Evolutionary conservation across 2,888 invertebrate species (phyloP).

Genomic region (Tryphoninae sp.): DNA sequence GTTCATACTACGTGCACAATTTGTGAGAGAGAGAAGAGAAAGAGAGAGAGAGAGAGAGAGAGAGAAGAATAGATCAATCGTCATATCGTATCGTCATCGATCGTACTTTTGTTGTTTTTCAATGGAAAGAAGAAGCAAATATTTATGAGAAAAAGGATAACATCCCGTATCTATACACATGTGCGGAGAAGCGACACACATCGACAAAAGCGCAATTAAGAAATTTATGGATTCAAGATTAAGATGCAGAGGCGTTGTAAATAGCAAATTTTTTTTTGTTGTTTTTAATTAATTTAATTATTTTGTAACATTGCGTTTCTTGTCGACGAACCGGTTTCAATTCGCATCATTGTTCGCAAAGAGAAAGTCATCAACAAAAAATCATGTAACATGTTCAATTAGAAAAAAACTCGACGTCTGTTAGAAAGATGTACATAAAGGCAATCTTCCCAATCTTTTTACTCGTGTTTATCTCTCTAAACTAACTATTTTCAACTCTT

Average conservation of each 20-base stretch:
- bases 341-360: constrained; percentile 6
- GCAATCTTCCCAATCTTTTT: constrained; percentile 52
- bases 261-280: constrained; percentile 37
- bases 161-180: background rate
- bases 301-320: background rate
- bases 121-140: background rate
- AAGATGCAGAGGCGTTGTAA: constrained; percentile 60
- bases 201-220: background rate
- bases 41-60: background rate
- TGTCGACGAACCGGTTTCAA: constrained; percentile 25
- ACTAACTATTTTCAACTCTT: constrained; percentile 56
- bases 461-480: constrained; percentile 9
- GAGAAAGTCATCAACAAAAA: background rate
- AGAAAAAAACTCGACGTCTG: constrained; percentile 9
- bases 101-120: constrained; percentile 37
- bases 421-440: constrained; percentile 58
- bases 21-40: constrained; percentile 19
- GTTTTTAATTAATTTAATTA: background rate
- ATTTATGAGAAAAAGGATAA: too few relatives aligned
- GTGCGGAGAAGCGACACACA: constrained; percentile 8
- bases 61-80: constrained; percentile 15
- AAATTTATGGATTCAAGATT: background rate
- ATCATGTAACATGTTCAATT: constrained; percentile 6
- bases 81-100: constrained; percentile 40
- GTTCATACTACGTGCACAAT: constrained; percentile 54